A percentile compares a stretch with the other conserved stretches of the same genome.
phyloP scores from a whole-genome alignment of 2,797 vertebrate species.

The Lindbergichthys nudifrons region DNA sequence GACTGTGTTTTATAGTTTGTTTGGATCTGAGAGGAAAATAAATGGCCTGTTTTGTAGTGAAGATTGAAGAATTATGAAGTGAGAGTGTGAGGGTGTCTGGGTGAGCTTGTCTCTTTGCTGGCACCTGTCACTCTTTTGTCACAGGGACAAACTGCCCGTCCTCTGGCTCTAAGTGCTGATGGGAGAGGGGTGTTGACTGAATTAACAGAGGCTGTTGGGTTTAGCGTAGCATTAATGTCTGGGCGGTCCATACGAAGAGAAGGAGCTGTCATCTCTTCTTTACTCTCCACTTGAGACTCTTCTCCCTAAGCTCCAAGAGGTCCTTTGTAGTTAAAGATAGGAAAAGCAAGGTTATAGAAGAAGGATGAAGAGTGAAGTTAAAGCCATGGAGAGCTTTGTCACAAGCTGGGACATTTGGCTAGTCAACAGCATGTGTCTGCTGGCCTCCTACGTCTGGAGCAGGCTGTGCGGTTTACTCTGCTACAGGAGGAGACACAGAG shows the following conservation, averaged over 20 bases:
- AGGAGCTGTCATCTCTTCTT: constrained; percentile 52
- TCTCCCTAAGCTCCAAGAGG: constrained; percentile 48
- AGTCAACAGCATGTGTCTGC: constrained; percentile 85
- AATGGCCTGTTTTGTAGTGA: constrained; percentile 7
- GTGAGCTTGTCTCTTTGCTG: constrained; percentile 43
- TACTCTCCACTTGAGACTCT: constrained; percentile 41
- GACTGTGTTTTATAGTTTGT: neutral
- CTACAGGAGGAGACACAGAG: constrained; percentile 80
- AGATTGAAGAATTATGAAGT: constrained; percentile 18
- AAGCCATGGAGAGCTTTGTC: constrained; percentile 80
- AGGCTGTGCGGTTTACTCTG: constrained; percentile 84
- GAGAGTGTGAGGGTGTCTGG: constrained; percentile 1
- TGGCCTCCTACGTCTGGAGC: constrained; percentile 88
- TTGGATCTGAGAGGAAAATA: constrained; percentile 5
- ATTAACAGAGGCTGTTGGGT: constrained; percentile 55
- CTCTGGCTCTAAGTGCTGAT: constrained; percentile 78
- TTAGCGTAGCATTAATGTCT: constrained; percentile 43
- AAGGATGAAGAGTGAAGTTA: constrained; percentile 62
- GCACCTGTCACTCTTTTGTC: constrained; percentile 90
- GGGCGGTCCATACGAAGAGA: constrained; percentile 43
- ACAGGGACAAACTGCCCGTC: constrained; percentile 82
- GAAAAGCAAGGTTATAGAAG: constrained; percentile 31
- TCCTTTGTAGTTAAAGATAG: constrained; percentile 56
- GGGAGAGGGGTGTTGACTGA: constrained; percentile 42
- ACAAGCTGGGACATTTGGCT: constrained; percentile 88